Conservation (phyloP, 2,113 vertebrate genomes). For the Pseudois nayaur region DNA sequence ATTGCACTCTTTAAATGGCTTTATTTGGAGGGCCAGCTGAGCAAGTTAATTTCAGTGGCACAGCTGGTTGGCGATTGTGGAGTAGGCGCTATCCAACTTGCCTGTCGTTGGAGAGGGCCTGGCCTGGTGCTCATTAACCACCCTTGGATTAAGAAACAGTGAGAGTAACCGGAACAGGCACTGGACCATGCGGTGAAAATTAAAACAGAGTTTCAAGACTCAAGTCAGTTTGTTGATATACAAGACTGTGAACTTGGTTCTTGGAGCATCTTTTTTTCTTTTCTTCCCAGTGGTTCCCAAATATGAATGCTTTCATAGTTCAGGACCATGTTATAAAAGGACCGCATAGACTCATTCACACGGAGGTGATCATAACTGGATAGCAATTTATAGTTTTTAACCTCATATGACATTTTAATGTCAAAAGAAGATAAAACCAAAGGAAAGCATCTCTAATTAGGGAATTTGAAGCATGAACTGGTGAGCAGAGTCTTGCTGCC, state of each 20-base stretch:
- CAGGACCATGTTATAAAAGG: background rate
- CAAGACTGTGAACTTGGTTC: constrained; percentile 30
- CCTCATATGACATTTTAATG: background rate
- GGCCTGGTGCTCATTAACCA: constrained; percentile 61
- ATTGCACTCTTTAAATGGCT: constrained; percentile 79
- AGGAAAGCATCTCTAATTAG: background rate
- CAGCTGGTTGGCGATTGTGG: constrained; percentile 71
- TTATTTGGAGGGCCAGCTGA: constrained; percentile 82
- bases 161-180: constrained; percentile 39
- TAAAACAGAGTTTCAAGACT: constrained; percentile 30
- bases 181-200: constrained; percentile 43
- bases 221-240: constrained; percentile 31
- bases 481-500: background rate
- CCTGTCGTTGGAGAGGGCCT: constrained; percentile 21
- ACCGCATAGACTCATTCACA: background rate
- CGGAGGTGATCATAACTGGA: background rate
- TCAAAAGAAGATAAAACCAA: constrained; percentile 6
- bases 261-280: background rate
- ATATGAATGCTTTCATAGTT: background rate
- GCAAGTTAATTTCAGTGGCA: constrained; percentile 77
- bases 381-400: background rate
- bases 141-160: constrained; percentile 47
- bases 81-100: constrained; percentile 53
- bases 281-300: background rate
- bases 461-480: background rate